These are phyloP conservation scores for Hylaeus volcanicus DNA, from an alignment of 1,140 invertebrate genomes.

Conservation along the genomic window DNA sequence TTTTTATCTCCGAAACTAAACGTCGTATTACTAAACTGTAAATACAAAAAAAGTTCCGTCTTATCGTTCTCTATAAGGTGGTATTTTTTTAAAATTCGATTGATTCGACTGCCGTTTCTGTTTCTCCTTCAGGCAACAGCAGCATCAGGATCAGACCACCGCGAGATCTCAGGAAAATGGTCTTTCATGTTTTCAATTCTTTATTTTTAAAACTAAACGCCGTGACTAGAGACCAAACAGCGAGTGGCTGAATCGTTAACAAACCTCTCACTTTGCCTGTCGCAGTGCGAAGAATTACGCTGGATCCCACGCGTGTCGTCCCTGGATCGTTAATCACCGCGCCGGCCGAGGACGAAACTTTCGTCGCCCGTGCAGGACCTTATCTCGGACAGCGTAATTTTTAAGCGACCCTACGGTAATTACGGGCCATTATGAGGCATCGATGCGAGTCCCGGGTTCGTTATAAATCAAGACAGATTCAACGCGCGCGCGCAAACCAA, in stretches of 20 bases:
- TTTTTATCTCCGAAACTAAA: too few species aligned
- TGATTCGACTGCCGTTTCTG: too few species aligned
- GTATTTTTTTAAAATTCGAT: too few species aligned
- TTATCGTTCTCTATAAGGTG: too few species aligned
- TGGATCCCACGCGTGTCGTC: constrained; percentile 9
- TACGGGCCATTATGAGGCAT: constrained; percentile 48
- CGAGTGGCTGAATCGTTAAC: neutral
- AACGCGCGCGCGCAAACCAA: constrained; percentile 18
- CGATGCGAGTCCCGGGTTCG: constrained; percentile 39
- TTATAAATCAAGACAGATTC: constrained; percentile 48
- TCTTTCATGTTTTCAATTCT: too few species aligned
- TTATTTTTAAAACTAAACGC: too few species aligned
- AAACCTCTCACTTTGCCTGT: neutral
- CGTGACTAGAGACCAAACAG: too few species aligned
- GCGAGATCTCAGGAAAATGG: too few species aligned
- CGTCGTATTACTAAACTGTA: too few species aligned
- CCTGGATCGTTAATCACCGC: constrained; percentile 16
- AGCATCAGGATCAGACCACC: too few species aligned
- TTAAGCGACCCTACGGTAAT: constrained; percentile 28
- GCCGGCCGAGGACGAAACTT: constrained; percentile 5
- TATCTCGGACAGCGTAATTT: constrained; percentile 34
- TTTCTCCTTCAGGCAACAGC: too few species aligned
- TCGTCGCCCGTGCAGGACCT: constrained; percentile 23
- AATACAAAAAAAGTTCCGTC: too few species aligned
- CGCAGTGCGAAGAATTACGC: neutral